These are phyloP conservation scores for Agriopis marginaria DNA, from an alignment of 2,888 invertebrate species.

Conservation along the genomic window DNA sequence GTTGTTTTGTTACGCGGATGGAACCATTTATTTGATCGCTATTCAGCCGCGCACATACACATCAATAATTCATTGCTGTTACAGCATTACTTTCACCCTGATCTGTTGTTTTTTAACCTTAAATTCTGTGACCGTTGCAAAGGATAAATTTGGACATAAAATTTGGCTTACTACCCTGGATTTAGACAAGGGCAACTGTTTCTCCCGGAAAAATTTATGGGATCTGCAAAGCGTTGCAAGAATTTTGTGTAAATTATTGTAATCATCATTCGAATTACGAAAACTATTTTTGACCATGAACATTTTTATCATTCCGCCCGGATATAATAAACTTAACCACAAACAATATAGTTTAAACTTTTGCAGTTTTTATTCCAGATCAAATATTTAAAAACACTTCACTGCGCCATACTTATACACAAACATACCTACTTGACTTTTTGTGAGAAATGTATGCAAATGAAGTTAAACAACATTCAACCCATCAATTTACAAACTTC, in stretches of 20 bases:
- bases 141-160: no score
- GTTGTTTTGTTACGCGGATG: constrained; percentile 20
- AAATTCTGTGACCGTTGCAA: not conserved
- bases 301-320: not conserved
- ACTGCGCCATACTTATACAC: not conserved
- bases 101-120: constrained; percentile 36
- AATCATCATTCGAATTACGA: not conserved
- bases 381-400: constrained; percentile 26
- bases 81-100: constrained; percentile 66
- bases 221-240: no score
- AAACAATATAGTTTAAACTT: constrained; percentile 6
- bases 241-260: no score
- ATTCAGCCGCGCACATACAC: constrained; percentile 50
- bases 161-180: no score
- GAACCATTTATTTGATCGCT: constrained; percentile 18
- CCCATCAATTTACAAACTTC: constrained; percentile 5
- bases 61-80: constrained; percentile 65
- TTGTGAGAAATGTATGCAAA: constrained; percentile 24
- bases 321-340: not conserved
- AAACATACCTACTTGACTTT: constrained; percentile 7
- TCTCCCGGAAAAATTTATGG: no score
- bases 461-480: constrained; percentile 14
- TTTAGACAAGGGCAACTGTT: no score
- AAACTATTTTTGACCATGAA: not conserved
- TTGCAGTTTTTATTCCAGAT: constrained; percentile 11